phyloP scores from a whole-genome alignment of 2,888 invertebrate genomes.

The Epinotia nisella region DNA sequence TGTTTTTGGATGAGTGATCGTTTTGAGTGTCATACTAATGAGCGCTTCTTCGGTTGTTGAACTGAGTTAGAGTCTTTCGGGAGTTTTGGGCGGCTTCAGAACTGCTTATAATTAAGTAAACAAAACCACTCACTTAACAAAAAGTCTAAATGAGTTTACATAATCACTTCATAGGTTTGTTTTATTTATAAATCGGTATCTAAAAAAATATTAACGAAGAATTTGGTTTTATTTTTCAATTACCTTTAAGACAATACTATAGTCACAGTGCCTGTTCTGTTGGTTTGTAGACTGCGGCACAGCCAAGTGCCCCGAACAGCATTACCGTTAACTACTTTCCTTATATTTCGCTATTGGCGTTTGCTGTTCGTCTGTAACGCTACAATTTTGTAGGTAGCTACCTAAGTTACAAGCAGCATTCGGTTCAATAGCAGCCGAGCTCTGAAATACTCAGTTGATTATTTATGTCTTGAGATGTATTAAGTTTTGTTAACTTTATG shows the following conservation, averaged over 20 bases:
- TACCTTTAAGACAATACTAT: no score
- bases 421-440: neutral
- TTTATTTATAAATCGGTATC: no score
- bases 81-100: neutral
- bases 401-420: neutral
- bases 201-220: no score
- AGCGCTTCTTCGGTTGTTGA: neutral
- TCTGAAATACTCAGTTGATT: neutral
- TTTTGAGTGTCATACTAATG: neutral
- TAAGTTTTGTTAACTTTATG: neutral
- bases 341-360: conserved; percentile 50
- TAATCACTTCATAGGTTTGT: no score
- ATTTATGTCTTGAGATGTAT: neutral
- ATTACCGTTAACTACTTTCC: conserved; percentile 54
- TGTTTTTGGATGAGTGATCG: neutral
- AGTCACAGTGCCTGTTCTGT: neutral
- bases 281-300: conserved; percentile 52
- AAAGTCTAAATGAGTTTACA: neutral
- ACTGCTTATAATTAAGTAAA: neutral
- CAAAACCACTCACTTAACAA: neutral
- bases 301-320: conserved; percentile 65
- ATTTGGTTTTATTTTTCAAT: no score
- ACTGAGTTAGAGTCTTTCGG: neutral
- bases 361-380: conserved; percentile 47
- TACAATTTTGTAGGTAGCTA: neutral